phyloP scores from a whole-genome alignment of 1,140 invertebrate genomes.

The Drosophila subobscura region DNA sequence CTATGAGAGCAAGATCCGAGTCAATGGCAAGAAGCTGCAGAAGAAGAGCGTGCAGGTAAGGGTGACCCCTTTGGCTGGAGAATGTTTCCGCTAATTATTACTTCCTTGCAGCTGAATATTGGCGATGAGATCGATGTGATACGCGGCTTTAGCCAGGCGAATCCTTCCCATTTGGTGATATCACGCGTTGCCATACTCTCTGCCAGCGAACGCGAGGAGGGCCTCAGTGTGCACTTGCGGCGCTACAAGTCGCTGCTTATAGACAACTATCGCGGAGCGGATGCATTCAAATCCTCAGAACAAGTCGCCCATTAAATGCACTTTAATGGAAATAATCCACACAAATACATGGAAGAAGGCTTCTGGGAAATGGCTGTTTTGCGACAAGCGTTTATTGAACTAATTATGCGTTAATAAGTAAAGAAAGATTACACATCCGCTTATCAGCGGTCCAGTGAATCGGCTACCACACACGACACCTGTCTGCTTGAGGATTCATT shows the following conservation, averaged over 20 bases:
- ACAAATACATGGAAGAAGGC: neutral
- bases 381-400: too few species aligned
- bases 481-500: conserved; percentile 86
- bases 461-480: conserved; percentile 66
- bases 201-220: conserved; percentile 78
- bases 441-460: conserved; percentile 20
- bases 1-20: conserved; percentile 87
- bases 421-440: neutral
- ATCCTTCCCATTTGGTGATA: conserved; percentile 86
- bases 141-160: conserved; percentile 85
- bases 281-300: conserved; percentile 79
- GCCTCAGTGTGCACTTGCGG: conserved; percentile 84
- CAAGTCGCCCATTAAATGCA: conserved; percentile 31
- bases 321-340: neutral
- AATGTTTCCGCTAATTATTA: neutral
- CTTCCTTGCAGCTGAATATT: conserved; percentile 81
- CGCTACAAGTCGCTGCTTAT: conserved; percentile 86
- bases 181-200: conserved; percentile 86
- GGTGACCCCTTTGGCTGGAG: neutral
- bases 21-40: conserved; percentile 87
- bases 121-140: conserved; percentile 88
- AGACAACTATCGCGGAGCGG: conserved; percentile 85
- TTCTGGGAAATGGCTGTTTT: neutral
- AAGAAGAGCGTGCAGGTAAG: conserved; percentile 87
- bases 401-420: too few species aligned